Evolutionary conservation across 2,113 vertebrate species (phyloP), one percentile per base, ranked within the genome.

Genomic region (Colius striatus): DNA sequence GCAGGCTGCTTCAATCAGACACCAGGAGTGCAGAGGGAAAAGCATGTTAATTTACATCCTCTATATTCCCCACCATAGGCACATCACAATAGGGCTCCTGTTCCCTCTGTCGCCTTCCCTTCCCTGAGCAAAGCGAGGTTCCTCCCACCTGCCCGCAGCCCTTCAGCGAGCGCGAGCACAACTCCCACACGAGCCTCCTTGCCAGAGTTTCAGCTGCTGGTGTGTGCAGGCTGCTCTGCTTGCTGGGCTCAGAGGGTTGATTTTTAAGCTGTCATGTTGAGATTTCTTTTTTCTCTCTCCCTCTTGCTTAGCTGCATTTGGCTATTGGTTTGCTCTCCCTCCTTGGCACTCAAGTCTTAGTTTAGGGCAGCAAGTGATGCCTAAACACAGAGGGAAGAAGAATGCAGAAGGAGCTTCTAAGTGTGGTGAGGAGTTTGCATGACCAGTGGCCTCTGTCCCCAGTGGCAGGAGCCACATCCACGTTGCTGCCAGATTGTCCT

Each of bases 101-200:
- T 89, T 91, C 70, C 65, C 29, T 77, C 77, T 89, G 1, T 70
- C 6, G 9, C 83, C 65, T 83, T 94, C 53, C 74, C 54, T 71
- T 85, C 36, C 76, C 71, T 0, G 1, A 91, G 82, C 65, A 87
- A 11, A 81, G 60, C 1, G 8, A 73, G 70, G 92, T 94, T 95
- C 95, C 92, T 96, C 93, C 96, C 85, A 86, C 95, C 95, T 95
- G 94, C 92, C 95, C 65, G 92, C 90, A 95, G 72, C 81, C 78
- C 84, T 91, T 87, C 91, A 92, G 87, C 6, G 1, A 82, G 67
- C 2, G 15, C 3, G 25, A 91, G 93, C 93, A 74, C 71, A 71
- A 93, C 94, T 95, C 93, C 85, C 90, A 94, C 87, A 65, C 50
- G 3, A 81, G 72, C 83, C 82, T 96, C 82, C 29, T 74, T 17